Percentiles rank a stretch among this genome's conserved stretches.
Evolutionary conservation across 2,888 invertebrate genomes (phyloP).

Genomic region (Andrena flavipes): DNA sequence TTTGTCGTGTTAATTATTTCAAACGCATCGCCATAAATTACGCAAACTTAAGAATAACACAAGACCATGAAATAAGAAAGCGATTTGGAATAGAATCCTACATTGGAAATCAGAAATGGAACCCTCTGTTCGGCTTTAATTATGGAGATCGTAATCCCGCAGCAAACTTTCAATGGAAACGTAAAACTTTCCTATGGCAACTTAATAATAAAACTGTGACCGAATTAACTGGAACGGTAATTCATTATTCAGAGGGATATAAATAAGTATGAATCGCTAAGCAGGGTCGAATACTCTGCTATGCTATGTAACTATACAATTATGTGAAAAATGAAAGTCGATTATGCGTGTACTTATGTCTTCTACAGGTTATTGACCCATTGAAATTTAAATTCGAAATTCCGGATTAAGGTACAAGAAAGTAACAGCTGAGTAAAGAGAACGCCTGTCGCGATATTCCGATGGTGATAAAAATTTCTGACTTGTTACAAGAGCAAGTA

Average conservation of each 20-base stretch:
- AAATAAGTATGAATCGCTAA: background rate
- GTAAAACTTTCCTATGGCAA: no score
- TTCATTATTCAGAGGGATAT: background rate
- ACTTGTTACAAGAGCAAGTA: background rate
- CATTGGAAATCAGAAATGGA: no score
- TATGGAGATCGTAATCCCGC: no score
- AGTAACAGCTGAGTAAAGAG: background rate
- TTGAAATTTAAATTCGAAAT: slow-evolving; percentile 9
- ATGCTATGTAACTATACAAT: background rate
- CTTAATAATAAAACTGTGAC: no score
- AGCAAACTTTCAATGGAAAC: no score
- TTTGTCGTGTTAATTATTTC: slow-evolving; percentile 5
- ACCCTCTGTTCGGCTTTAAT: no score
- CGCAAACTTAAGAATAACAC: background rate
- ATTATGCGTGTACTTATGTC: background rate
- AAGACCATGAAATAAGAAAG: background rate
- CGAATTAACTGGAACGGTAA: background rate
- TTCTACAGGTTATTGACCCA: background rate
- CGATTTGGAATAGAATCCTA: background rate
- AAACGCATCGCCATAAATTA: background rate
- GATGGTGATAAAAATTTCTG: background rate
- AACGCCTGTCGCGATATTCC: background rate
- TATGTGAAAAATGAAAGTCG: background rate
- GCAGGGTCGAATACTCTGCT: background rate
- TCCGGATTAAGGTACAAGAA: background rate